A percentile compares a stretch with the other conserved stretches of the same genome.
Conservation (phyloP, 2,113 vertebrate genomes). For the Scytalopus superciliaris region DNA sequence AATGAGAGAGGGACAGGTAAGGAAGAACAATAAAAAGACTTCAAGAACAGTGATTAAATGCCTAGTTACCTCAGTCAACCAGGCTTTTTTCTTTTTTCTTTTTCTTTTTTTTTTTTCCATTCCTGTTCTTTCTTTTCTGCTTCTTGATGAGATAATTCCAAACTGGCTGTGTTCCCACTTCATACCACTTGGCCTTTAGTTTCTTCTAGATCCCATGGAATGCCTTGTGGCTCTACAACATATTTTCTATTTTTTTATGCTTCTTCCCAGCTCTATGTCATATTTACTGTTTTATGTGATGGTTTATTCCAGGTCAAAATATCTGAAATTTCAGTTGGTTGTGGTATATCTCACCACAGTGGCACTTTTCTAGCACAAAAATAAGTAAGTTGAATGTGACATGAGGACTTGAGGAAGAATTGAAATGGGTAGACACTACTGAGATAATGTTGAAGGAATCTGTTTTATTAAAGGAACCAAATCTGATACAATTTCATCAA, state of each 20-base stretch:
- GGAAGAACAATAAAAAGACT: background rate
- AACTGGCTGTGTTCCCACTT: background rate
- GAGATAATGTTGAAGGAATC: background rate
- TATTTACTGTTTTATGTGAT: background rate
- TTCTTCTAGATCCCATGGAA: background rate
- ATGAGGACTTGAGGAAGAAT: background rate
- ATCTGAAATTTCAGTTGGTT: background rate
- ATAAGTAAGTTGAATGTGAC: background rate
- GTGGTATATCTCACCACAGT: background rate
- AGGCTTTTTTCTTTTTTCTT: fast-evolving
- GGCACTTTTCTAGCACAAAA: background rate
- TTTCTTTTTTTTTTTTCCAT: background rate
- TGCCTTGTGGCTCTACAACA: background rate
- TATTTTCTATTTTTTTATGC: background rate
- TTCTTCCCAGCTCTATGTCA: background rate
- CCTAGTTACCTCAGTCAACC: background rate
- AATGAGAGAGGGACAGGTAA: background rate
- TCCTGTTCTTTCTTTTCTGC: background rate
- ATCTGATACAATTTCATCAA: background rate
- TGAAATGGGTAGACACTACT: background rate
- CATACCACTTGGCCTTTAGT: background rate
- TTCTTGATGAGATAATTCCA: background rate
- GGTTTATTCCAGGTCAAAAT: background rate
- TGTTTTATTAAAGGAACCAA: background rate
- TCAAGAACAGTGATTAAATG: background rate